phyloP scores from a whole-genome alignment of 2,888 invertebrate species.

The Scaptomyza flava region DNA sequence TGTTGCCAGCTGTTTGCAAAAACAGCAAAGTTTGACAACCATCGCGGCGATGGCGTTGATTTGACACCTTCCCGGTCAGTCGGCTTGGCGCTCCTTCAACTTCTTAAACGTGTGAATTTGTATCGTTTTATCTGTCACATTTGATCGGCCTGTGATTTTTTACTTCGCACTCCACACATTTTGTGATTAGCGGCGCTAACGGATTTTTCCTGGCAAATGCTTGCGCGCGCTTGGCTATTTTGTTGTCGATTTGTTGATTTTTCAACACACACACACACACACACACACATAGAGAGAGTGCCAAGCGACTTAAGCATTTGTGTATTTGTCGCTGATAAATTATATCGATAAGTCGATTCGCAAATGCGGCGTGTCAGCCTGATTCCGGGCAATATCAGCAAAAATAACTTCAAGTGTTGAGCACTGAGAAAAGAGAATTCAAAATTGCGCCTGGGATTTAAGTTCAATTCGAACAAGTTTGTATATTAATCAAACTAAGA shows the following conservation, averaged over 20 bases:
- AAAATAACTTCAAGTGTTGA: constrained; percentile 1
- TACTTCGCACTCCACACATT: constrained; percentile 52
- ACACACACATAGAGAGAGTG: constrained; percentile 17
- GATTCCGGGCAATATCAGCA: neutral
- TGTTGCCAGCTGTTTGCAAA: constrained; percentile 47
- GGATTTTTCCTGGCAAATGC: constrained; percentile 68
- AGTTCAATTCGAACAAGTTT: neutral
- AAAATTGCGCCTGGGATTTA: neutral
- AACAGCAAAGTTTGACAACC: constrained; percentile 50
- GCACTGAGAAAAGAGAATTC: neutral
- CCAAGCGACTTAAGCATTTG: constrained; percentile 37
- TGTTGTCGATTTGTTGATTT: constrained; percentile 63
- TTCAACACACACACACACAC: constrained; percentile 4
- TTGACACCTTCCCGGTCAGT: constrained; percentile 69
- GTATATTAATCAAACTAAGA: neutral
- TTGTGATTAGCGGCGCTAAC: constrained; percentile 52
- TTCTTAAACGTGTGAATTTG: constrained; percentile 52
- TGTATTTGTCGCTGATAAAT: constrained; percentile 55
- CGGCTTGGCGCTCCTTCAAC: constrained; percentile 17
- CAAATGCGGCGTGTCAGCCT: constrained; percentile 28
- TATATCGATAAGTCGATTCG: constrained; percentile 49
- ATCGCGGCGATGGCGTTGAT: constrained; percentile 63
- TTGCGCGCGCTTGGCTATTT: constrained; percentile 44
- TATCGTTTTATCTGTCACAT: constrained; percentile 56
- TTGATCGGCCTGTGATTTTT: constrained; percentile 48